Conservation (phyloP, 2,113 vertebrate genomes). For the Hepsetus odoe region DNA sequence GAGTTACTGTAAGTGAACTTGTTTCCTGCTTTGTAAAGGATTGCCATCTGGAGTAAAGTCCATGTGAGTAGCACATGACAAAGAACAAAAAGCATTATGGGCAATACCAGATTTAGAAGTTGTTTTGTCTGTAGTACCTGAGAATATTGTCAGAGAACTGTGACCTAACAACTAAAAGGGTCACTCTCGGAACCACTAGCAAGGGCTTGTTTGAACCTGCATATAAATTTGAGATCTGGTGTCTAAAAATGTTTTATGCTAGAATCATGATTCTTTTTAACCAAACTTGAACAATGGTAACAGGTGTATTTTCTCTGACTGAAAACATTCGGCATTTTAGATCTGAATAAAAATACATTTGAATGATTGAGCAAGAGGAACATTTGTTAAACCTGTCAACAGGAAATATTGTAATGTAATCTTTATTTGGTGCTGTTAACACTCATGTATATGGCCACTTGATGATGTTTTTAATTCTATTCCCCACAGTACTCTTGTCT, state of each 20-base stretch:
- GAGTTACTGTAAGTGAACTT: background rate
- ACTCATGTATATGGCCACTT: background rate
- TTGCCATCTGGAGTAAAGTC: background rate
- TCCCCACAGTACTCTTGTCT: slow-evolving; percentile 92
- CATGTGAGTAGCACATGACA: background rate
- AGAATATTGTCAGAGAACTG: background rate
- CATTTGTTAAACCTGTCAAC: no score
- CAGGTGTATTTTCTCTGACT: background rate
- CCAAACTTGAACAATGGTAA: background rate
- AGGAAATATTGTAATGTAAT: no score
- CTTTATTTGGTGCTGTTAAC: background rate
- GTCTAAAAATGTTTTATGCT: no score
- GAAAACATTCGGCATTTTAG: background rate
- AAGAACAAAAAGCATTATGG: background rate
- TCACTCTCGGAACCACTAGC: background rate
- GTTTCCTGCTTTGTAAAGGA: background rate
- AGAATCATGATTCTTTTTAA: background rate
- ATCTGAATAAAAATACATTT: background rate
- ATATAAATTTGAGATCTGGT: no score
- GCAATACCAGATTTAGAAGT: background rate
- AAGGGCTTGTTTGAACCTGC: background rate
- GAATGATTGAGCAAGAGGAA: background rate
- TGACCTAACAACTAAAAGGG: background rate
- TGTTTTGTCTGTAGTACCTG: background rate
- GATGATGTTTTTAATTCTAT: background rate